A percentile compares a stretch with the other conserved stretches of the same genome.
Evolutionary conservation across 2,113 vertebrate species (phyloP).

Genomic region (Oryzias celebensis): DNA sequence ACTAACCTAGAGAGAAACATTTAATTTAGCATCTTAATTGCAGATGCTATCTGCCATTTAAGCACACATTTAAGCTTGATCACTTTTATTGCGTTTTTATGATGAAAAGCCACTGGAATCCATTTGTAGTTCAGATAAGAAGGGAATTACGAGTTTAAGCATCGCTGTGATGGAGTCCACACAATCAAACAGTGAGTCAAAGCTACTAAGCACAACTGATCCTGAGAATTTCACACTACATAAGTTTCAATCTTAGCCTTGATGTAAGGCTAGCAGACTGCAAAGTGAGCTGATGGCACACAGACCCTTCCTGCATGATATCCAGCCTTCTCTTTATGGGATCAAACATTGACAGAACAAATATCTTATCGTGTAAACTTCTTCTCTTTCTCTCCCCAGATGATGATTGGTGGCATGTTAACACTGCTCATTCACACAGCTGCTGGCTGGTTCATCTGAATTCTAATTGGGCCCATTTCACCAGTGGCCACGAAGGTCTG

Average conservation of each 20-base stretch:
- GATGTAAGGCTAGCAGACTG: slow-evolving; percentile 74
- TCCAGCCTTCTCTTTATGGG: slow-evolving; percentile 44
- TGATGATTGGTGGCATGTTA: slow-evolving; percentile 30
- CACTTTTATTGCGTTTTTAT: slow-evolving; percentile 70
- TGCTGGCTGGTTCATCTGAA: slow-evolving; percentile 40
- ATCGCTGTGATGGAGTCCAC: slow-evolving; percentile 63
- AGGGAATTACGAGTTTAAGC: slow-evolving; percentile 72
- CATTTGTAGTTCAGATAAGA: slow-evolving; percentile 76
- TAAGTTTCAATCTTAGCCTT: slow-evolving; percentile 77
- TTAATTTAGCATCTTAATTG: slow-evolving; percentile 80
- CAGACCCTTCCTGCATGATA: slow-evolving; percentile 59
- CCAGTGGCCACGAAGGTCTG: slow-evolving; percentile 5
- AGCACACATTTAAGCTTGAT: slow-evolving; percentile 75
- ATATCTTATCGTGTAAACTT: slow-evolving; percentile 45
- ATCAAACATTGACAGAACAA: slow-evolving; percentile 64
- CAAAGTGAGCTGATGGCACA: slow-evolving; percentile 65
- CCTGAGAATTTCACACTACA: slow-evolving; percentile 78
- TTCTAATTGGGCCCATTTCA: slow-evolving; percentile 52
- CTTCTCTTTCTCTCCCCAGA: slow-evolving; percentile 34
- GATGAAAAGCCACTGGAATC: slow-evolving; percentile 77
- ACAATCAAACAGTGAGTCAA: slow-evolving; percentile 74
- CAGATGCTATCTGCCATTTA: slow-evolving; percentile 76
- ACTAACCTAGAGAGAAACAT: slow-evolving; percentile 74
- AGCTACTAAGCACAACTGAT: slow-evolving; percentile 78
- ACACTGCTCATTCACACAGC: slow-evolving; percentile 42